Evolutionary conservation across 1,140 invertebrate species (phyloP).

Genomic region (Trissolcus basalis): DNA sequence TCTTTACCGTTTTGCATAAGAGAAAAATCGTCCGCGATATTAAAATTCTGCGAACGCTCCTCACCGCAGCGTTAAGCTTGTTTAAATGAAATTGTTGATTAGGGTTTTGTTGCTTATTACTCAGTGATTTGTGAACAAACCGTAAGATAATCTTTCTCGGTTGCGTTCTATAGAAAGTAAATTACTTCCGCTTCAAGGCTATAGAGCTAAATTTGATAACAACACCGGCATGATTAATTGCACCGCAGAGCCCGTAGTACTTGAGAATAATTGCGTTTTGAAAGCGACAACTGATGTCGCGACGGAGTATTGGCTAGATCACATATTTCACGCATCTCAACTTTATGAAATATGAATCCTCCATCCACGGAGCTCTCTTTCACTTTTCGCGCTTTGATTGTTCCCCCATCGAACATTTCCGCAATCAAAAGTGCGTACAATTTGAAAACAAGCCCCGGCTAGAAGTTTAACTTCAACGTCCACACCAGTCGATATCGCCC

Average conservation of each 20-base stretch:
- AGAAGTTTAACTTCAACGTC: too few relatives aligned
- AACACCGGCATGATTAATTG: slow-evolving; percentile 50
- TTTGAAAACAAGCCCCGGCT: too few relatives aligned
- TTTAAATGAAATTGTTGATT: slow-evolving; percentile 35
- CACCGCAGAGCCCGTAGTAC: slow-evolving; percentile 32
- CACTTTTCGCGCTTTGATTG: slow-evolving; percentile 10
- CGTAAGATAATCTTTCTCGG: slow-evolving; percentile 44
- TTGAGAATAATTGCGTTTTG: slow-evolving; percentile 54
- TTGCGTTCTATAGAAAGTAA: slow-evolving; percentile 53
- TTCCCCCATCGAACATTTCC: slow-evolving; percentile 26
- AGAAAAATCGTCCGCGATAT: neutral
- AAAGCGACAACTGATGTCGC: slow-evolving; percentile 49
- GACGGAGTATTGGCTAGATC: slow-evolving; percentile 37
- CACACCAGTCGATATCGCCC: too few relatives aligned
- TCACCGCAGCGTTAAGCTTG: neutral
- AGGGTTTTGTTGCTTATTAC: slow-evolving; percentile 28
- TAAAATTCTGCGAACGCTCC: neutral
- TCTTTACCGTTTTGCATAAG: too few relatives aligned
- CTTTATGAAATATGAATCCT: slow-evolving; percentile 39
- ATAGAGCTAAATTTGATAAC: slow-evolving; percentile 56
- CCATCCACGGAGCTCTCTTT: neutral
- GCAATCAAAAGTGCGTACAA: too few relatives aligned
- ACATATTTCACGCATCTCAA: slow-evolving; percentile 52
- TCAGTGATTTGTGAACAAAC: slow-evolving; percentile 36
- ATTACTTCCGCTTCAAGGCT: slow-evolving; percentile 52